Percentiles rank a stretch among this genome's conserved stretches.
Evolutionary conservation across 2,113 vertebrate genomes (phyloP).

Genomic region (Hyla sarda): DNA sequence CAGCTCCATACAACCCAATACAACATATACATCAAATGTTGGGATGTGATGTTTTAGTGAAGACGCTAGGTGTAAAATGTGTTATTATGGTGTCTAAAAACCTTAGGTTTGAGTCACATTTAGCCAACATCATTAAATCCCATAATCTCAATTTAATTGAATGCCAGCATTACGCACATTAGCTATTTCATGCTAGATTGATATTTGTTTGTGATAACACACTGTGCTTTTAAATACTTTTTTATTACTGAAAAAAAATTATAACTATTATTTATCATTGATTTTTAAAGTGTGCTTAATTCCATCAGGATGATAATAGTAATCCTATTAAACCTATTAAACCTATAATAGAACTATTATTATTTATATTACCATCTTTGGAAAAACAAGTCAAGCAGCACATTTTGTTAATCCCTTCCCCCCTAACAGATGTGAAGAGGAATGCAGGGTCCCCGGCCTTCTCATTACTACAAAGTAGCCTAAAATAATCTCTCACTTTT

Average conservation of each 20-base stretch:
- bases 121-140: neutral
- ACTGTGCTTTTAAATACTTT: neutral
- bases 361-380: neutral
- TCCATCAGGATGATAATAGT: neutral
- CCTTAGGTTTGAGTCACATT: neutral
- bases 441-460: no score
- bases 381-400: neutral
- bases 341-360: neutral
- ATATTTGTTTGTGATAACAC: neutral
- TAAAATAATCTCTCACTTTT: neutral
- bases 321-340: neutral
- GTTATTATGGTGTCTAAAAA: neutral
- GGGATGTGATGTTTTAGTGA: no score
- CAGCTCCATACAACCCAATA: no score
- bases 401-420: neutral
- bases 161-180: neutral
- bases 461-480: neutral
- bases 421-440: neutral
- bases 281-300: no score
- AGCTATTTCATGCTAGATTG: neutral
- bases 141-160: constrained; percentile 17
- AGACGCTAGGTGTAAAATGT: neutral
- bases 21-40: no score
- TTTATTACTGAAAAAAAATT: neutral
- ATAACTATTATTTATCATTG: no score